Conservation (phyloP, 2,888 invertebrate species). For the Agrotis segetum region DNA sequence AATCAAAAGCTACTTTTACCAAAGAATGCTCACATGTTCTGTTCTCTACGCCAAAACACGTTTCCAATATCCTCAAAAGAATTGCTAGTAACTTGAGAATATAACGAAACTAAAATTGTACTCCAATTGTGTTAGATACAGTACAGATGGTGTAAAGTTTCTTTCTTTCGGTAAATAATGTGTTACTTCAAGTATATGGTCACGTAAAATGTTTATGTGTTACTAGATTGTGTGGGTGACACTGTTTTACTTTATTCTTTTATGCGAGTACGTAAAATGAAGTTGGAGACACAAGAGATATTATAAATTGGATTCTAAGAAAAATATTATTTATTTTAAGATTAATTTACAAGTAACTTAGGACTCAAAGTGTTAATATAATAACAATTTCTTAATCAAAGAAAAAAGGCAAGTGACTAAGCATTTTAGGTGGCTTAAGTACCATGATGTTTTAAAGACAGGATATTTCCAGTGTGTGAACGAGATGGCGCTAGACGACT, state of each 20-base stretch:
- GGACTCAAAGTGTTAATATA: too few relatives aligned
- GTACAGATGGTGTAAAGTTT: constrained; percentile 26
- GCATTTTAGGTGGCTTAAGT: too few relatives aligned
- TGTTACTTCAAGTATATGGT: constrained; percentile 32
- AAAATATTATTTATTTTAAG: too few relatives aligned
- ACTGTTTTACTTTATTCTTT: constrained; percentile 1
- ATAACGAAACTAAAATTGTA: constrained; percentile 30
- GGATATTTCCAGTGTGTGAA: too few relatives aligned
- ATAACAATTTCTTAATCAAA: too few relatives aligned
- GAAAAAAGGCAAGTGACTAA: too few relatives aligned
- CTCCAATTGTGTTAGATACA: constrained; percentile 17
- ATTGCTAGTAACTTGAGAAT: constrained; percentile 30
- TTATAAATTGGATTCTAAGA: background rate
- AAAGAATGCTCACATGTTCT: constrained; percentile 5
- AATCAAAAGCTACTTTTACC: constrained; percentile 8
- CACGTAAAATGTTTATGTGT: constrained; percentile 39
- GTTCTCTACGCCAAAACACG: constrained; percentile 37
- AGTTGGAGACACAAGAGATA: background rate
- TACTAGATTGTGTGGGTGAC: constrained; percentile 14
- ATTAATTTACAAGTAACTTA: too few relatives aligned
- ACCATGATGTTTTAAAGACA: too few relatives aligned
- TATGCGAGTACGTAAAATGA: background rate
- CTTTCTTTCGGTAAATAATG: constrained; percentile 12
- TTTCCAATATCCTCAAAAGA: constrained; percentile 48
- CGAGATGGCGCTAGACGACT: too few relatives aligned